Conservation (phyloP, 37 sponge, comb jelly and placozoan genomes). For the Aphrocallistes beatrix region DNA sequence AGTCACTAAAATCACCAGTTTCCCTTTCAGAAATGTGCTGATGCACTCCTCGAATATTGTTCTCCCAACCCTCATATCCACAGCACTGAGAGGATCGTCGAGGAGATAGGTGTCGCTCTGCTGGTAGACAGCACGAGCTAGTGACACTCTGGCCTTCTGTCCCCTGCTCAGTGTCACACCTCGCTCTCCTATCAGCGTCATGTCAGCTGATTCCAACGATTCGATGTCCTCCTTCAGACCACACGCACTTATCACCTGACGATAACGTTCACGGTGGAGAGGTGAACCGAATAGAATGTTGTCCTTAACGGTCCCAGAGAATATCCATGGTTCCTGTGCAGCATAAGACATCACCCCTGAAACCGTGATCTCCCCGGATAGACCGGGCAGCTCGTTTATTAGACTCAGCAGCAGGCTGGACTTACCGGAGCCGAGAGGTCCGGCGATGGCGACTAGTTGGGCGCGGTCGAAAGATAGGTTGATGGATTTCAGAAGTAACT, state of each 20-base stretch:
- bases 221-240: background rate
- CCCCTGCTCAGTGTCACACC: slow-evolving; percentile 24
- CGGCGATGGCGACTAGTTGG: background rate
- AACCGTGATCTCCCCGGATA: background rate
- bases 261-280: background rate
- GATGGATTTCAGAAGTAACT: background rate
- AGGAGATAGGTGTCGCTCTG: slow-evolving; percentile 17
- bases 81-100: slow-evolving; percentile 26
- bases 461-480: background rate
- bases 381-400: background rate
- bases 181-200: background rate
- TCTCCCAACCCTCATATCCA: background rate
- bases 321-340: slow-evolving; percentile 8
- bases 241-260: background rate
- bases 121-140: slow-evolving; percentile 24
- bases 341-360: background rate
- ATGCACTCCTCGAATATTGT: background rate
- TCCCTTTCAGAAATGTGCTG: background rate
- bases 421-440: background rate
- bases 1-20: background rate
- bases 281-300: slow-evolving; percentile 18
- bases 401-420: background rate
- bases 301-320: slow-evolving; percentile 13
- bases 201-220: background rate
- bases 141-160: slow-evolving; percentile 32